A percentile compares a stretch with the other conserved stretches of the same genome.
phyloP scores from a whole-genome alignment of 2,113 vertebrate species.

The Hemichromis elongatus region DNA sequence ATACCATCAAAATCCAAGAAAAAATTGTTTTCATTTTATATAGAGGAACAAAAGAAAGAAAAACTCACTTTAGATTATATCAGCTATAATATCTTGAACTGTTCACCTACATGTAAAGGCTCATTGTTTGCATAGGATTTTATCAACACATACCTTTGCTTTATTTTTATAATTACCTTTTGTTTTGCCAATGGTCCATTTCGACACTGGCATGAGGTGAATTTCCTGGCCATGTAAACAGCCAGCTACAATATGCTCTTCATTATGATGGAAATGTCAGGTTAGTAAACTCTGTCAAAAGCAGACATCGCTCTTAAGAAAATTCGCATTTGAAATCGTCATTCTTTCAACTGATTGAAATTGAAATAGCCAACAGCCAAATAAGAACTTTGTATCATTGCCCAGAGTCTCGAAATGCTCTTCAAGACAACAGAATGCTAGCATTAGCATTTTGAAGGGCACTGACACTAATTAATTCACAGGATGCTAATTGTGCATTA shows the following conservation, averaged over 20 bases:
- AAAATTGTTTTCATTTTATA: background rate
- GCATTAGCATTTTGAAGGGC: slow-evolving; percentile 78
- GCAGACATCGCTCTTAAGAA: background rate
- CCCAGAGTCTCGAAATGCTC: slow-evolving; percentile 45
- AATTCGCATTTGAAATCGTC: background rate
- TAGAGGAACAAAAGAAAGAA: background rate
- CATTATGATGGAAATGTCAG: background rate
- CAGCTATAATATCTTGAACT: background rate
- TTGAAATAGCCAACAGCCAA: slow-evolving; percentile 30
- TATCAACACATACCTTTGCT: background rate
- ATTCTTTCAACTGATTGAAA: slow-evolving; percentile 7
- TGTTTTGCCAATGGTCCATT: background rate
- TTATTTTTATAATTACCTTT: background rate
- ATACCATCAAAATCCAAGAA: background rate
- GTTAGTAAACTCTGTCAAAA: background rate
- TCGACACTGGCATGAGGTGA: background rate
- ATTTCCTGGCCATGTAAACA: background rate
- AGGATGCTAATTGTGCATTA: slow-evolving; percentile 76
- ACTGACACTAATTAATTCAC: slow-evolving; percentile 77
- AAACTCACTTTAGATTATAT: background rate
- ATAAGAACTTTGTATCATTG: slow-evolving; percentile 45
- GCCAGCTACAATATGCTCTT: background rate
- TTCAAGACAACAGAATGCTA: slow-evolving; percentile 70
- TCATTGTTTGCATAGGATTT: background rate
- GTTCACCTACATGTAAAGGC: background rate